A percentile compares a stretch with the other conserved stretches of the same genome.
These are phyloP conservation scores for Callitettix versicolor DNA, from an alignment of 1,140 invertebrate genomes.

Conservation along the genomic window DNA sequence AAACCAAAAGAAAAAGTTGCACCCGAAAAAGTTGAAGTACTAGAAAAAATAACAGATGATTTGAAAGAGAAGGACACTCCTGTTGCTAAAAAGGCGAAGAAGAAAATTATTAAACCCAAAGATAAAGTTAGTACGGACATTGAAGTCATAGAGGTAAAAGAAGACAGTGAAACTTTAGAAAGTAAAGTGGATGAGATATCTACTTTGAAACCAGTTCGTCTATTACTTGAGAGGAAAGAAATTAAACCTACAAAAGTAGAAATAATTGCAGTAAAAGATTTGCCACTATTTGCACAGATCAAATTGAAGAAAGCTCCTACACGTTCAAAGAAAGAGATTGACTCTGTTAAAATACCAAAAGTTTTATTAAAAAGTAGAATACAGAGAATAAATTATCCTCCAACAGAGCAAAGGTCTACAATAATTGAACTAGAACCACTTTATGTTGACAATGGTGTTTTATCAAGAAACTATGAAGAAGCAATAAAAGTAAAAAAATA, in stretches of 20 bases:
- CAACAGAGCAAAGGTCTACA: slow-evolving; percentile 30
- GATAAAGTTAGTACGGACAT: slow-evolving; percentile 28
- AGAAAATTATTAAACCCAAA: slow-evolving; percentile 24
- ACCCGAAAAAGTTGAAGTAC: slow-evolving; percentile 5
- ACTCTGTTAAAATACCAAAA: slow-evolving; percentile 44
- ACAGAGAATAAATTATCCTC: slow-evolving; percentile 35
- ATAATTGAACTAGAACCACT: slow-evolving; percentile 26
- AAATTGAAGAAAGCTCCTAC: slow-evolving; percentile 49
- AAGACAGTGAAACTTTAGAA: slow-evolving; percentile 17
- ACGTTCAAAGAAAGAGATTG: slow-evolving; percentile 37
- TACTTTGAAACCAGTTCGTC: no score
- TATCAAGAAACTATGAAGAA: slow-evolving; percentile 58
- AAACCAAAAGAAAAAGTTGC: slow-evolving; percentile 1
- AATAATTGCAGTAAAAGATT: slow-evolving; percentile 33
- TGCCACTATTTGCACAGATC: slow-evolving; percentile 46
- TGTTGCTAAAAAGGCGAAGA: slow-evolving; percentile 4
- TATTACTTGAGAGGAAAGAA: slow-evolving; percentile 35
- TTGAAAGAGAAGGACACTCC: slow-evolving; percentile 11
- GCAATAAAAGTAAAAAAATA: slow-evolving; percentile 47
- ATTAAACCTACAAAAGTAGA: slow-evolving; percentile 36
- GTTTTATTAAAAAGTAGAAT: slow-evolving; percentile 53
- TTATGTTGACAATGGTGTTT: slow-evolving; percentile 45
- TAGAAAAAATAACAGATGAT: slow-evolving; percentile 15
- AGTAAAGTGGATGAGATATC: no score
- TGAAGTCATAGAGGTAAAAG: slow-evolving; percentile 17